These are phyloP conservation scores for Ernsta delagoae DNA, from an alignment of 2,888 invertebrate genomes.

Conservation along the genomic window DNA sequence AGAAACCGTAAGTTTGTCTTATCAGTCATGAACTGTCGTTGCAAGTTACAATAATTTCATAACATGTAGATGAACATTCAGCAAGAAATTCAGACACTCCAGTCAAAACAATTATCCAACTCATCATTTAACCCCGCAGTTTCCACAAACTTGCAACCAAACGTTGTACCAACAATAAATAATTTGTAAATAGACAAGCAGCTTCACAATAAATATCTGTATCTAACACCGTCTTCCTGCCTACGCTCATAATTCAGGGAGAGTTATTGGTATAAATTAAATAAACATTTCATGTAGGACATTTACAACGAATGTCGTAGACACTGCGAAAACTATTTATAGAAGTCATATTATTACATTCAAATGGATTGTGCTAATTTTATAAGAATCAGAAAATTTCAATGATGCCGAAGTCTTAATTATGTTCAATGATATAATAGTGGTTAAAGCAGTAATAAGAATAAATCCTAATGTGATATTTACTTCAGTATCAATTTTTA, in stretches of 20 bases:
- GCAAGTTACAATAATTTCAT: neutral
- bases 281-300: slow-evolving; percentile 70
- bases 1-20: neutral
- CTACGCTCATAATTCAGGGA: slow-evolving; percentile 77
- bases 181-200: slow-evolving; percentile 69
- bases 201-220: slow-evolving; percentile 77
- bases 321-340: too few species aligned
- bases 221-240: slow-evolving; percentile 77
- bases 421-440: too few species aligned
- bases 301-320: too few species aligned
- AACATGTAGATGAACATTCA: slow-evolving; percentile 7
- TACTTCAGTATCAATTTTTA: too few species aligned
- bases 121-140: slow-evolving; percentile 25
- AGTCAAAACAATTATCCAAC: slow-evolving; percentile 33
- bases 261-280: slow-evolving; percentile 81
- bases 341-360: too few species aligned
- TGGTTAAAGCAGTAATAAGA: too few species aligned
- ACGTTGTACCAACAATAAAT: slow-evolving; percentile 62
- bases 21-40: neutral
- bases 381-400: too few species aligned
- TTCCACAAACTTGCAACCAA: slow-evolving; percentile 42
- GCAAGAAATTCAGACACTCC: slow-evolving; percentile 19
- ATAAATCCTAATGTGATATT: too few species aligned
- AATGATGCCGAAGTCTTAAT: too few species aligned
- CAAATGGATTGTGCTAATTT: too few species aligned